Conservation (phyloP, 2,888 invertebrate species). For the Pyrrhia umbra region DNA sequence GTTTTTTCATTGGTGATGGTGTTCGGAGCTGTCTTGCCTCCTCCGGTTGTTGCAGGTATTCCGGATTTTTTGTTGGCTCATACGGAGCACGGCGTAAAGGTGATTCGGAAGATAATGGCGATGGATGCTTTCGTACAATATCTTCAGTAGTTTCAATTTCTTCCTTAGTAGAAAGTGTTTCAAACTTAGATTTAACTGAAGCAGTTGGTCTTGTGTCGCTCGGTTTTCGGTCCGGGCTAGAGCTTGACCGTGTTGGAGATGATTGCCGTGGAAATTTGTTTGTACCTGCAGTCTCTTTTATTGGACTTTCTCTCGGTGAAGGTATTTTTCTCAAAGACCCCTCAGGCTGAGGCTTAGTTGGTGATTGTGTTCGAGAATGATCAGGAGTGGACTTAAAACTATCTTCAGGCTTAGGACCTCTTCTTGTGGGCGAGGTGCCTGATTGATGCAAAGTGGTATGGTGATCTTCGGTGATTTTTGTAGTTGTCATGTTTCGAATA, state of each 20-base stretch:
- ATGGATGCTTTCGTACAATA: slow-evolving; percentile 26
- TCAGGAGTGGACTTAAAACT: slow-evolving; percentile 11
- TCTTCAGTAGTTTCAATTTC: slow-evolving; percentile 49
- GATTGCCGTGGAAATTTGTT: slow-evolving; percentile 34
- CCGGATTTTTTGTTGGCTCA: slow-evolving; percentile 37
- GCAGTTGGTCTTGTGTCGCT: slow-evolving; percentile 55
- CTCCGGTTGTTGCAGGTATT: slow-evolving; percentile 52
- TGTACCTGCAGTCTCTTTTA: slow-evolving; percentile 12
- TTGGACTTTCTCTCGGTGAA: slow-evolving; percentile 9
- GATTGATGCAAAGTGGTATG: slow-evolving; percentile 15
- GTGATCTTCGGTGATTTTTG: slow-evolving; percentile 38
- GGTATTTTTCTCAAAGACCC: slow-evolving; percentile 15
- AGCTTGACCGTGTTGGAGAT: slow-evolving; percentile 34
- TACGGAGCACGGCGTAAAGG: slow-evolving; percentile 42
- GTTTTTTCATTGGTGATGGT: slow-evolving; percentile 71
- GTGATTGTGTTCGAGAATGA: slow-evolving; percentile 17
- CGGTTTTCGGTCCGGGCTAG: slow-evolving; percentile 65
- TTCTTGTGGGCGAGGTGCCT: slow-evolving; percentile 28
- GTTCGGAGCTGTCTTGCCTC: slow-evolving; percentile 64
- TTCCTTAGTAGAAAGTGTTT: slow-evolving; percentile 49
- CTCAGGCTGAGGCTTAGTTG: slow-evolving; percentile 24
- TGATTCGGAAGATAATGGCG: slow-evolving; percentile 49
- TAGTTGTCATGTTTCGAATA: slow-evolving; percentile 42
- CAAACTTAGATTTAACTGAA: slow-evolving; percentile 53
- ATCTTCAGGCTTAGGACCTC: slow-evolving; percentile 9